Evolutionary conservation across 1,140 invertebrate genomes (phyloP).

Genomic region (Daktulosphaira vitifoliae): DNA sequence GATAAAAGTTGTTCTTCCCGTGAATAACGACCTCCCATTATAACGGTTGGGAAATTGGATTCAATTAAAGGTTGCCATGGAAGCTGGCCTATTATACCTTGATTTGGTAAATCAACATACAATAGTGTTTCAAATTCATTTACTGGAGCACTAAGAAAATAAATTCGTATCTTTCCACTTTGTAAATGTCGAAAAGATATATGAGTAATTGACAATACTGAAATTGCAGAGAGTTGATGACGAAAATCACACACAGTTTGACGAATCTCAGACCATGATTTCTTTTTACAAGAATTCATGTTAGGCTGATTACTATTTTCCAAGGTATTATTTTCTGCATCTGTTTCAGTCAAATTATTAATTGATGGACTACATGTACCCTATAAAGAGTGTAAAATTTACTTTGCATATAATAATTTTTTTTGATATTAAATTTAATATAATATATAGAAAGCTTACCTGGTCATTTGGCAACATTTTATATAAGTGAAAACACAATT

Average conservation of each 20-base stretch:
- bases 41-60: constrained; percentile 57
- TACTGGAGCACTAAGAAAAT: constrained; percentile 75
- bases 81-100: constrained; percentile 43
- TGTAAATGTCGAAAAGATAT: constrained; percentile 67
- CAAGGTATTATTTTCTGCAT: constrained; percentile 18
- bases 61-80: constrained; percentile 64
- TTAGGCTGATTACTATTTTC: constrained; percentile 23
- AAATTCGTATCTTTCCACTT: constrained; percentile 71
- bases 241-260: constrained; percentile 72
- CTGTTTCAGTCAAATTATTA: constrained; percentile 2
- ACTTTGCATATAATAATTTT: neutral
- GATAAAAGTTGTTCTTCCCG: constrained; percentile 82
- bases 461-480: constrained; percentile 35
- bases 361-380: constrained; percentile 17
- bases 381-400: neutral
- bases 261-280: constrained; percentile 70
- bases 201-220: constrained; percentile 62
- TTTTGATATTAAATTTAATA: neutral
- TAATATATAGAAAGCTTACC: constrained; percentile 15
- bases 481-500: neutral
- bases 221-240: constrained; percentile 63
- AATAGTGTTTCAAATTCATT: constrained; percentile 81
- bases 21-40: constrained; percentile 51
- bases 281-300: constrained; percentile 33
- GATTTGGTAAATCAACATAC: constrained; percentile 67